phyloP scores from a whole-genome alignment of 2,888 invertebrate genomes.

The Zygogramma bicolorata region DNA sequence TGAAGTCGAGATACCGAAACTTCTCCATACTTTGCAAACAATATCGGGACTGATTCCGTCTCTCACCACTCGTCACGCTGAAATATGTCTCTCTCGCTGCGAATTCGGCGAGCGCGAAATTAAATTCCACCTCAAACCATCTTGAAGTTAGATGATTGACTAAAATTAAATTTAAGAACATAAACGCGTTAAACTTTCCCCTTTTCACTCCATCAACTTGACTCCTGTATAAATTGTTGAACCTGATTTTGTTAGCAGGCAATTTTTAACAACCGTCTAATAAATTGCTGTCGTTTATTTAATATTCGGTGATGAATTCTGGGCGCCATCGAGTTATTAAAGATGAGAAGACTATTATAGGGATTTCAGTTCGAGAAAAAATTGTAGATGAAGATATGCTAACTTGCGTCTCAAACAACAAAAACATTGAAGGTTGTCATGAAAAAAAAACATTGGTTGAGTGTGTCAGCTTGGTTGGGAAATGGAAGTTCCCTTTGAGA shows the following conservation, averaged over 20 bases:
- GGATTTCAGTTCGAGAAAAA: neutral
- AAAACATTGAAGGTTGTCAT: too few species aligned
- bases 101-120: slow-evolving; percentile 64
- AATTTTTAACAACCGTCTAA: slow-evolving; percentile 54
- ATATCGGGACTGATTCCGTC: slow-evolving; percentile 6
- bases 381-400: too few species aligned
- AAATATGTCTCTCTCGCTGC: slow-evolving; percentile 45
- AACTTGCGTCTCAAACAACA: too few species aligned
- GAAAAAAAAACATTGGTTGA: too few species aligned
- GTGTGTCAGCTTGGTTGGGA: too few species aligned
- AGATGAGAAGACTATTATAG: neutral
- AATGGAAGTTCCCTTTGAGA: too few species aligned
- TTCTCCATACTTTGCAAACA: slow-evolving; percentile 9
- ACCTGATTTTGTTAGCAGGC: slow-evolving; percentile 59
- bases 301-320: slow-evolving; percentile 42
- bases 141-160: slow-evolving; percentile 66
- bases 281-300: slow-evolving; percentile 48
- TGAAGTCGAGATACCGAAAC: neutral
- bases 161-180: slow-evolving; percentile 68
- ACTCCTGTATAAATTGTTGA: slow-evolving; percentile 62
- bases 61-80: slow-evolving; percentile 29
- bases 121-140: slow-evolving; percentile 66
- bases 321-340: neutral
- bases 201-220: slow-evolving; percentile 64
- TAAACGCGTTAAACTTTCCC: slow-evolving; percentile 66